Percentiles rank a stretch among this genome's conserved stretches.
These are phyloP conservation scores for Drosophila neonasuta DNA, from an alignment of 2,888 invertebrate genomes.

Conservation along the genomic window DNA sequence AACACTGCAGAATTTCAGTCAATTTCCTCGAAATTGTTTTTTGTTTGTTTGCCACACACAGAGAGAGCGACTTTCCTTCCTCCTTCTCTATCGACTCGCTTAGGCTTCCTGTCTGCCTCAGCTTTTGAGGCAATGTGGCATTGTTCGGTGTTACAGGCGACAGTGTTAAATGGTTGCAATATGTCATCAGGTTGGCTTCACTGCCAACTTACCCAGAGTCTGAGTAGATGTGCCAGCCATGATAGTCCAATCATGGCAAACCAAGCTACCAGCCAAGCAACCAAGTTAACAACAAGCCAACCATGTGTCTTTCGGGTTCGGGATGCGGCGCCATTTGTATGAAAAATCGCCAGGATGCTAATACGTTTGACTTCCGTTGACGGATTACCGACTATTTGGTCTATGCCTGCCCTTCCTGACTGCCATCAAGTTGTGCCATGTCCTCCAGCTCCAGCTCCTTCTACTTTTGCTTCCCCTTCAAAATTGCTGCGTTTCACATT, in stretches of 20 bases:
- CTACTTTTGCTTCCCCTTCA: constrained; percentile 9
- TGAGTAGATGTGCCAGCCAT: constrained; percentile 61
- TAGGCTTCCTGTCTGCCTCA: constrained; percentile 33
- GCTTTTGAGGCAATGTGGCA: constrained; percentile 42
- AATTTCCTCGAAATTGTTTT: constrained; percentile 77
- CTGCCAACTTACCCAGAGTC: constrained; percentile 47
- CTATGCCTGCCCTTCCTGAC: constrained; percentile 37
- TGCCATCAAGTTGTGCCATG: constrained; percentile 3
- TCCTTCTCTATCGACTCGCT: constrained; percentile 2
- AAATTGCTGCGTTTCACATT: constrained; percentile 77
- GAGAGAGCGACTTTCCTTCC: constrained; percentile 39
- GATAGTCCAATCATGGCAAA: constrained; percentile 70
- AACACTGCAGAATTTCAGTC: constrained; percentile 78
- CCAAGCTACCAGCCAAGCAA: constrained; percentile 38
- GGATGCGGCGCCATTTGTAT: constrained; percentile 77
- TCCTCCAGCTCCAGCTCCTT: not conserved
- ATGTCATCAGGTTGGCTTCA: constrained; percentile 76
- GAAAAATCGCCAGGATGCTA: constrained; percentile 81
- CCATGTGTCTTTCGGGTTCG: constrained; percentile 39
- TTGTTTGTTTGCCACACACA: constrained; percentile 69
- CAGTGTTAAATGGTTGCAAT: constrained; percentile 81
- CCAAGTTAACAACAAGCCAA: constrained; percentile 16
- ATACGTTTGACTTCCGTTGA: constrained; percentile 82
- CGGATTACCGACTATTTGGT: constrained; percentile 79
- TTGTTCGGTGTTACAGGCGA: constrained; percentile 67